Percentiles rank a stretch among this genome's conserved stretches.
Evolutionary conservation across 1,140 invertebrate species (phyloP).

Genomic region (Bicyclus anynana): DNA sequence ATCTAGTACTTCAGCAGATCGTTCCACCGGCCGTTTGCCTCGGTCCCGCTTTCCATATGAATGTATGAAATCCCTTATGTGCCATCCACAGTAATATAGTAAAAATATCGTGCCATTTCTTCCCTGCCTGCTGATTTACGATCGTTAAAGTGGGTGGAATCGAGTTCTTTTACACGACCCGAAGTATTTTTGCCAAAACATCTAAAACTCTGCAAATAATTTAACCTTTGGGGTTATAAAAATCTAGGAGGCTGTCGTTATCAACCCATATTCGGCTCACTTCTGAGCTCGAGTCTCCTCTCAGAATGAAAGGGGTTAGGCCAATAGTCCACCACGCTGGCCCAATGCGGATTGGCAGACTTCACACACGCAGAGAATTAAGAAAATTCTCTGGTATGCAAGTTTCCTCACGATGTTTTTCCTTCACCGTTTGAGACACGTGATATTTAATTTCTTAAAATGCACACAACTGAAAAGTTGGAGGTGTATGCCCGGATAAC

Average conservation of each 20-base stretch:
- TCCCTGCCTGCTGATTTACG: slow-evolving; percentile 29
- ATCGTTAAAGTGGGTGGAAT: slow-evolving; percentile 28
- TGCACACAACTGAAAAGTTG: no score
- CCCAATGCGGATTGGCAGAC: no score
- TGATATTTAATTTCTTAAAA: no score
- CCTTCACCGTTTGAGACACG: no score
- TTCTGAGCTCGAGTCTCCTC: no score
- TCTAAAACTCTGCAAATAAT: slow-evolving; percentile 1
- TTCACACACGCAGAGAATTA: no score
- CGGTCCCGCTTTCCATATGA: slow-evolving; percentile 34
- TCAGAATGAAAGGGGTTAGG: no score
- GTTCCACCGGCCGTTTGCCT: slow-evolving; percentile 20
- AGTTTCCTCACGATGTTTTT: no score
- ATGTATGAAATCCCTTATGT: slow-evolving; percentile 45
- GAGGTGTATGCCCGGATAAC: no score
- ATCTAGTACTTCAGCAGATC: slow-evolving; percentile 23
- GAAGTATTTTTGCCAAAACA: slow-evolving; percentile 17
- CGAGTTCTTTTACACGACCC: slow-evolving; percentile 24
- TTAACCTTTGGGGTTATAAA: slow-evolving; percentile 2
- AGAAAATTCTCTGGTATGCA: no score
- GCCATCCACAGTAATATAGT: slow-evolving; percentile 41
- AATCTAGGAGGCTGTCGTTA: not conserved
- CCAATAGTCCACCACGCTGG: no score
- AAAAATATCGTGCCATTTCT: slow-evolving; percentile 42
- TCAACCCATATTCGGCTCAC: no score